A percentile compares a stretch with the other conserved stretches of the same genome.
These are phyloP conservation scores for Gavia stellata DNA, from an alignment of 2,113 vertebrate species.

Conservation along the genomic window DNA sequence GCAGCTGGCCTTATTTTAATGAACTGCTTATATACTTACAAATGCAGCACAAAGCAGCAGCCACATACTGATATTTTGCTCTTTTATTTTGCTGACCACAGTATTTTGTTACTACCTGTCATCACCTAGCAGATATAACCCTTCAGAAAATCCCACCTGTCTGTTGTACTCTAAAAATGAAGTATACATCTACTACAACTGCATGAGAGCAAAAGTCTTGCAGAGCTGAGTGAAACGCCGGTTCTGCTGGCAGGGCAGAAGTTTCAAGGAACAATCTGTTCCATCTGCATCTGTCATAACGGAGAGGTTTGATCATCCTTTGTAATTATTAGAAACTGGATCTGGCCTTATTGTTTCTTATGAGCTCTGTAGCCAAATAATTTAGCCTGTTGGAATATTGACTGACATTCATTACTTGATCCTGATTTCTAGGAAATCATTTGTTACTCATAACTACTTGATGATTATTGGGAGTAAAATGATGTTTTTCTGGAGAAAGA, in stretches of 20 bases:
- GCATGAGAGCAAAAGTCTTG: neutral
- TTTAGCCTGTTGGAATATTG: neutral
- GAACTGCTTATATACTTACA: neutral
- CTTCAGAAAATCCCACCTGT: neutral
- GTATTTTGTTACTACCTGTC: neutral
- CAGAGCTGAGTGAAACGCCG: neutral
- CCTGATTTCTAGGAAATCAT: slow-evolving; percentile 23
- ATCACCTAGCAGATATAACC: neutral
- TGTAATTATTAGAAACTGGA: neutral
- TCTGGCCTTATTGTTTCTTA: neutral
- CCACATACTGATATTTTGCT: neutral
- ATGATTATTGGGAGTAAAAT: neutral
- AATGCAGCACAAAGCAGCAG: neutral
- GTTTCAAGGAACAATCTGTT: slow-evolving; percentile 15
- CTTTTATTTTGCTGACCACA: neutral
- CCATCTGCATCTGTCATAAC: neutral
- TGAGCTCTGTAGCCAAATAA: neutral
- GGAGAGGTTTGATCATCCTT: neutral
- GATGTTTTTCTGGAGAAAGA: neutral
- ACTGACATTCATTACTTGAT: neutral
- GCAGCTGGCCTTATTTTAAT: neutral
- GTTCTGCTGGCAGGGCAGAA: neutral
- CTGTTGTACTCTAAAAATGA: neutral
- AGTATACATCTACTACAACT: neutral
- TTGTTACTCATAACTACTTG: neutral